Evolutionary conservation across 2,113 vertebrate species (phyloP).

Genomic region (Dryoscopus gambensis): DNA sequence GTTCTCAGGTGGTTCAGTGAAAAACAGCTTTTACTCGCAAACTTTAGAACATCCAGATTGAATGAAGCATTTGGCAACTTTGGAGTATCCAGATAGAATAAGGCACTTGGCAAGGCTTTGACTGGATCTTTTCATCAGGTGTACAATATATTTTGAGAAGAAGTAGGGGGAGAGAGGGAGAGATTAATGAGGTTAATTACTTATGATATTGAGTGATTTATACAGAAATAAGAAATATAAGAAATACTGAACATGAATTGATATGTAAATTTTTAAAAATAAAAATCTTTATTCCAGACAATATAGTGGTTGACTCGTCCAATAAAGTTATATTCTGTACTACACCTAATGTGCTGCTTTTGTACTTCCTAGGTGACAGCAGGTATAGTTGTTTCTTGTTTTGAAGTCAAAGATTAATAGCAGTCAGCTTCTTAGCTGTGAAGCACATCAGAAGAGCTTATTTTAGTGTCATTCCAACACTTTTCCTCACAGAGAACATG

Average conservation of each 20-base stretch:
- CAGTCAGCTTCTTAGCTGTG: not conserved
- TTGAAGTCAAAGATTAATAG: slow-evolving; percentile 33
- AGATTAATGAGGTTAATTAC: not conserved
- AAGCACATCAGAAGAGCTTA: slow-evolving; percentile 1
- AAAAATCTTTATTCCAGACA: not conserved
- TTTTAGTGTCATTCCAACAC: not conserved
- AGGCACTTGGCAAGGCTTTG: not conserved
- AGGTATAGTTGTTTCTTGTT: not conserved
- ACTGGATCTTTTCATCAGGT: not conserved
- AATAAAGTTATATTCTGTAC: not conserved
- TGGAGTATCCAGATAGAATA: not conserved
- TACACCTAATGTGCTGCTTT: not conserved
- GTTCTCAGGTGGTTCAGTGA: not conserved
- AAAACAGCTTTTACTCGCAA: not conserved
- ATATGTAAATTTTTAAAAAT: not conserved
- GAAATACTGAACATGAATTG: not conserved
- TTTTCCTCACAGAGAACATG: not conserved
- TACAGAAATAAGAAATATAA: not conserved
- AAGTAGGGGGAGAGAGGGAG: not conserved
- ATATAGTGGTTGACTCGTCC: not conserved
- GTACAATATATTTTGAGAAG: not conserved
- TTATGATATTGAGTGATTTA: not conserved
- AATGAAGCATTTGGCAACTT: not conserved
- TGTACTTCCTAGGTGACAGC: not conserved
- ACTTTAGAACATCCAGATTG: not conserved